Conservation (phyloP, 2,888 invertebrate genomes). For the Ceriagrion tenellum region DNA sequence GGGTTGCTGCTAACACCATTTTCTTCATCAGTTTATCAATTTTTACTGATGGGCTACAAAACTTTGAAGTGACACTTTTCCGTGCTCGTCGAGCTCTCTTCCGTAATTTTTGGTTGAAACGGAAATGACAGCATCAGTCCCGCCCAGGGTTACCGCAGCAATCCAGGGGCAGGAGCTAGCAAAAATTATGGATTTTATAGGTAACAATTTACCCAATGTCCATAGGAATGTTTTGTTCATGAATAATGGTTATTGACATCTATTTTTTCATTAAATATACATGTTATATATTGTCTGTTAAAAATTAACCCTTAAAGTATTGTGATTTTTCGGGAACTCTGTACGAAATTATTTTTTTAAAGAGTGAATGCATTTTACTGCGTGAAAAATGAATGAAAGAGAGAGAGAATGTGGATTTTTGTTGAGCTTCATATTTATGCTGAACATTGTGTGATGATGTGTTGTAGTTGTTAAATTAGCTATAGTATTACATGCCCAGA, state of each 20-base stretch:
- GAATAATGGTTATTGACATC: background rate
- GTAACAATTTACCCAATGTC: background rate
- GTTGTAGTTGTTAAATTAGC: background rate
- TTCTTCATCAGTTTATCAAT: slow-evolving; percentile 81
- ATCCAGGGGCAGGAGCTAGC: slow-evolving; percentile 60
- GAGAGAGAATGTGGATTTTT: background rate
- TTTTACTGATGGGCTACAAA: slow-evolving; percentile 82
- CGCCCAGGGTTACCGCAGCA: slow-evolving; percentile 39
- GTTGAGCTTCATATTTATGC: background rate
- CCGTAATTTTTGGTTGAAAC: slow-evolving; percentile 12
- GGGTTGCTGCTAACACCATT: slow-evolving; percentile 81
- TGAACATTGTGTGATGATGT: background rate
- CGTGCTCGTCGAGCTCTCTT: slow-evolving; percentile 63
- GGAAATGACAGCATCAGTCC: slow-evolving; percentile 59
- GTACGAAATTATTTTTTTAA: slow-evolving; percentile 27
- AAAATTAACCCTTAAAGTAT: background rate
- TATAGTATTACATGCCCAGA: background rate
- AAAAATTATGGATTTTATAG: background rate
- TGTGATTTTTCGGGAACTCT: background rate
- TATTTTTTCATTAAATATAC: background rate
- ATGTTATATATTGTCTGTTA: background rate
- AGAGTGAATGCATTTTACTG: background rate
- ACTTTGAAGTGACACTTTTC: slow-evolving; percentile 78
- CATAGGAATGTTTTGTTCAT: background rate
- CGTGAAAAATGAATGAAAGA: background rate